Percentiles rank a stretch among this genome's conserved stretches.
Conservation (phyloP, 2,888 invertebrate genomes). For the Exephanes ischioxanthus region DNA sequence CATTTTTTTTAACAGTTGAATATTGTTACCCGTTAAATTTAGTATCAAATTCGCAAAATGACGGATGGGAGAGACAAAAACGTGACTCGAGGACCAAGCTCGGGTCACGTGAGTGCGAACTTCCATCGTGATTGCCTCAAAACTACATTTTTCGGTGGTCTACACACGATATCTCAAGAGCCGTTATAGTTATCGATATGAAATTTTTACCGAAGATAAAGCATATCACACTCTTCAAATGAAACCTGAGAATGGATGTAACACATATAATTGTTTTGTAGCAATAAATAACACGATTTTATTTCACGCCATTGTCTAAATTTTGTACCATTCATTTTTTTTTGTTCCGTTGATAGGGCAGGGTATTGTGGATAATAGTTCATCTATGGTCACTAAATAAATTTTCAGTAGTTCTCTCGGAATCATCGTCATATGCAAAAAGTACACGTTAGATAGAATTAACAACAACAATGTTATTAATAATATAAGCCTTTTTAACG, state of each 20-base stretch:
- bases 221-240: not conserved
- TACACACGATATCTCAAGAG: no score
- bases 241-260: not conserved
- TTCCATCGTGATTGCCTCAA: not conserved
- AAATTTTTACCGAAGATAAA: not conserved
- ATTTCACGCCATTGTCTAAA: no score
- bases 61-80: not conserved
- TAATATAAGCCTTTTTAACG: not conserved
- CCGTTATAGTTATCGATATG: not conserved
- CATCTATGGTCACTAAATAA: not conserved
- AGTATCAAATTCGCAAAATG: not conserved
- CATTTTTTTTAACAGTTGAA: not conserved
- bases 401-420: no score
- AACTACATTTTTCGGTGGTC: not conserved
- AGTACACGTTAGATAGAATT: no score
- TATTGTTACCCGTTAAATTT: not conserved
- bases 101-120: no score
- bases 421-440: no score
- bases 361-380: not conserved
- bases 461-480: not conserved
- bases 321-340: no score
- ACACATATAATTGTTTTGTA: not conserved
- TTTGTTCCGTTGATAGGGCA: no score
- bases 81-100: not conserved
- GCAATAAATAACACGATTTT: no score